Conservation (phyloP, 2,888 invertebrate genomes). For the Rapana venosa region DNA sequence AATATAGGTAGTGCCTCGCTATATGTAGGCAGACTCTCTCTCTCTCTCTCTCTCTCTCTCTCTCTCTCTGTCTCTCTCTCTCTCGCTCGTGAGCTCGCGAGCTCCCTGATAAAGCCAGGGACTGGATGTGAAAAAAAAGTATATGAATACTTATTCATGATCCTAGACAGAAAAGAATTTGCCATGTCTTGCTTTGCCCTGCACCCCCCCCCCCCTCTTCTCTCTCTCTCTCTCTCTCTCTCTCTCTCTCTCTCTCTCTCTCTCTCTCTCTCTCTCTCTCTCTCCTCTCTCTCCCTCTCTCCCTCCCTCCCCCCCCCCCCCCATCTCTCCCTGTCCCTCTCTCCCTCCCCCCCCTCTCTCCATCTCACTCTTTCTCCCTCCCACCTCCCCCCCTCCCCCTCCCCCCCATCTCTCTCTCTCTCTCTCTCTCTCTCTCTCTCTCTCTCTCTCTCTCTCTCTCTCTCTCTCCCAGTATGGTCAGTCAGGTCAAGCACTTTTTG, state of each 20-base stretch:
- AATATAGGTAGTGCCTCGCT: not conserved
- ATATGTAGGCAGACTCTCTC: not conserved
- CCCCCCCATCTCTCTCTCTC: not conserved
- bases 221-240: not conserved
- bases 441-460: not conserved
- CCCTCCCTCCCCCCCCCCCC: not conserved
- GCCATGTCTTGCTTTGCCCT: too few species aligned
- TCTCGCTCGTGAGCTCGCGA: too few species aligned
- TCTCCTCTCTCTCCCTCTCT: not conserved
- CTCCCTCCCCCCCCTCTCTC: not conserved
- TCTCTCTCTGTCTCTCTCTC: constrained; percentile 9
- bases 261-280: not conserved
- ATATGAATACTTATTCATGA: not conserved
- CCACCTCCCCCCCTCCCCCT: not conserved
- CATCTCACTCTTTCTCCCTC: not conserved
- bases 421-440: constrained; percentile 11
- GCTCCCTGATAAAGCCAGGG: not conserved
- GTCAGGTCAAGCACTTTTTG: not conserved
- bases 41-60: constrained; percentile 10
- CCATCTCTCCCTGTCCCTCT: not conserved
- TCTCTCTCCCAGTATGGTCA: not conserved
- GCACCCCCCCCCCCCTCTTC: not conserved
- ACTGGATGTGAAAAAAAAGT: not conserved
- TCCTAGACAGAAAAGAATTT: too few species aligned
- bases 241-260: not conserved